A percentile compares a stretch with the other conserved stretches of the same genome.
These are phyloP conservation scores for Acholoe squamosa DNA, from an alignment of 2,888 invertebrate genomes.

Conservation along the genomic window DNA sequence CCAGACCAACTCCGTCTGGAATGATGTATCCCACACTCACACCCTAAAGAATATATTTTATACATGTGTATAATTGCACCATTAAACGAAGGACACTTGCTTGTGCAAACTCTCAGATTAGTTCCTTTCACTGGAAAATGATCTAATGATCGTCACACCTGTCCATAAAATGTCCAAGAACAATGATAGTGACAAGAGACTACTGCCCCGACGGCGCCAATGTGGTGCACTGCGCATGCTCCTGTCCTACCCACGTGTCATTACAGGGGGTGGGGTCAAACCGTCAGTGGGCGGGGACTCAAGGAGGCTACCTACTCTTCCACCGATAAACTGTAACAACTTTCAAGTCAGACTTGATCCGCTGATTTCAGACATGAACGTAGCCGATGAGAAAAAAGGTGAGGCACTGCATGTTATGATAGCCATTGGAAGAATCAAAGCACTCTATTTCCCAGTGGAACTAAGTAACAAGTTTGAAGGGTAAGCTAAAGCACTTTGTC, in stretches of 20 bases:
- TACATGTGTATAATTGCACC: too few species aligned
- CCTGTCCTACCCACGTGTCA: constrained; percentile 43
- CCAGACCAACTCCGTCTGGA: too few species aligned
- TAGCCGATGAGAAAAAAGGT: background rate
- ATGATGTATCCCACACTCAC: too few species aligned
- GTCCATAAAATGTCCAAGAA: background rate
- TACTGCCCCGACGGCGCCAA: constrained; percentile 36
- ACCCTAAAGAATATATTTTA: too few species aligned
- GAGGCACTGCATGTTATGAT: background rate
- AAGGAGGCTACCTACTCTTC: background rate
- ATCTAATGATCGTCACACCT: too few species aligned
- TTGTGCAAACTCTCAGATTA: too few species aligned
- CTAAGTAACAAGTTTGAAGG: too few species aligned
- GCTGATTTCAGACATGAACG: background rate
- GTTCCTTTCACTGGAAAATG: too few species aligned
- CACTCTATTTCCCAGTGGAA: too few species aligned
- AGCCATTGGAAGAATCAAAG: too few species aligned
- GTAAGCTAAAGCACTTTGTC: too few species aligned
- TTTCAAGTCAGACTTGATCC: constrained; percentile 1
- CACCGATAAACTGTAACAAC: background rate
- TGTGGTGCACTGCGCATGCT: constrained; percentile 32
- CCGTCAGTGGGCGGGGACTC: background rate
- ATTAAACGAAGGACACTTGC: too few species aligned
- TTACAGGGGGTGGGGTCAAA: background rate
- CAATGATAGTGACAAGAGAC: background rate